Evolutionary conservation across 2,797 vertebrate genomes (phyloP).

Genomic region (Cyprinodon diabolis): DNA sequence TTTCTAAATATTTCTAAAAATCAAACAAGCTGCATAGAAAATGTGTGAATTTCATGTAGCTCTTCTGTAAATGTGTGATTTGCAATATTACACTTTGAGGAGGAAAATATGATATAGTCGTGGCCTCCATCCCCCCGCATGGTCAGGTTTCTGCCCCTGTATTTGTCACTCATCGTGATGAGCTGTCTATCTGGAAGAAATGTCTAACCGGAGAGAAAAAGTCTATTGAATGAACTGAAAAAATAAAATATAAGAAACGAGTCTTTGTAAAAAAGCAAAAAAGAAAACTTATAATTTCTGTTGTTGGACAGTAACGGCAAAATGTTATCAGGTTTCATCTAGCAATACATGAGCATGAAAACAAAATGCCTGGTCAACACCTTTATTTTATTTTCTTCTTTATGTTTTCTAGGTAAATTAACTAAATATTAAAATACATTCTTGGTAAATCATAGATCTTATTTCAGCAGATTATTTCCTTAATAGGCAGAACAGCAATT

Average conservation of each 20-base stretch:
- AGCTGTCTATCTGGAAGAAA: constrained; percentile 51
- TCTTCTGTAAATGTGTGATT: constrained; percentile 45
- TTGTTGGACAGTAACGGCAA: background rate
- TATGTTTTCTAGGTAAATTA: too few species aligned
- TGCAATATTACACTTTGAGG: constrained; percentile 57
- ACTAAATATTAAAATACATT: too few species aligned
- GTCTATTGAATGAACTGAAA: background rate
- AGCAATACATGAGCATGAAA: background rate
- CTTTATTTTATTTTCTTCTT: too few species aligned
- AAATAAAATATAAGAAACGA: background rate
- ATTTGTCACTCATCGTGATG: constrained; percentile 64
- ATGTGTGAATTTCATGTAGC: constrained; percentile 25
- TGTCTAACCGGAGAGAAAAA: constrained; percentile 28
- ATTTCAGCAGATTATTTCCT: too few species aligned
- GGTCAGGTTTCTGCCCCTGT: constrained; percentile 37
- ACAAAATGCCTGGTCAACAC: too few species aligned
- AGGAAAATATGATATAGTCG: constrained; percentile 43
- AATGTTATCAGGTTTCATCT: background rate
- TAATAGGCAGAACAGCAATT: too few species aligned
- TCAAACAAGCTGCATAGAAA: constrained; percentile 27
- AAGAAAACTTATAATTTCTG: background rate
- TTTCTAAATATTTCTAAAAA: constrained; percentile 15
- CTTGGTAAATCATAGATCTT: too few species aligned
- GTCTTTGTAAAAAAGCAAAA: background rate
- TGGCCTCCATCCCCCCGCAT: constrained; percentile 54